Evolutionary conservation across 2,888 invertebrate genomes (phyloP).

Genomic region (Disparrhopalites patrizii): DNA sequence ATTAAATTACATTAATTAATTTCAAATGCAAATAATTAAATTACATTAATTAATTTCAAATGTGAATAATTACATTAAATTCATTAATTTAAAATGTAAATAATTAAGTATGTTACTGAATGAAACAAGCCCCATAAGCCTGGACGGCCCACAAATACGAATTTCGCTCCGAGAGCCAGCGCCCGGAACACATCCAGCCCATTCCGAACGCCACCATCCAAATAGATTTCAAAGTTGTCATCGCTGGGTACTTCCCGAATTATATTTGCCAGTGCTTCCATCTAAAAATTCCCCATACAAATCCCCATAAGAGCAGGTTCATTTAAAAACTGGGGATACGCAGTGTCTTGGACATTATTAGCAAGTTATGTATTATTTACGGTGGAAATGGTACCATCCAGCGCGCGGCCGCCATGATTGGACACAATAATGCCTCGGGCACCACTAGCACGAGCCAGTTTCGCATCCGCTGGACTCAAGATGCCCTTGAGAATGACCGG

Average conservation of each 20-base stretch:
- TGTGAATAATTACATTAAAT: too few relatives aligned
- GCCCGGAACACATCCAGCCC: slow-evolving; percentile 90
- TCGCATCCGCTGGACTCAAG: slow-evolving; percentile 79
- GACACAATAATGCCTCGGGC: slow-evolving; percentile 80
- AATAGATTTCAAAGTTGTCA: slow-evolving; percentile 65
- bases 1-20: too few relatives aligned
- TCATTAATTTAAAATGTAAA: too few relatives aligned
- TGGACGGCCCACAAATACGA: slow-evolving; percentile 57
- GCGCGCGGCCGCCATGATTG: slow-evolving; percentile 88
- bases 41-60: too few relatives aligned
- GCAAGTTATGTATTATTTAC: slow-evolving; percentile 54
- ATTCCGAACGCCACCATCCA: slow-evolving; percentile 80
- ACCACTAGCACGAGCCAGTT: slow-evolving; percentile 67
- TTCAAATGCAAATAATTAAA: too few relatives aligned
- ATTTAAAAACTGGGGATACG: too few relatives aligned
- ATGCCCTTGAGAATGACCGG: slow-evolving; percentile 85
- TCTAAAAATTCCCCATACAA: slow-evolving; percentile 54
- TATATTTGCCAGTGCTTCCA: slow-evolving; percentile 77
- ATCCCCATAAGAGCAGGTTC: too few relatives aligned
- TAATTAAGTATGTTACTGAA: too few relatives aligned
- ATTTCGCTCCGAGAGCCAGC: slow-evolving; percentile 80
- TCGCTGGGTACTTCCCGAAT: slow-evolving; percentile 57
- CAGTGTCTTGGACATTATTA: too few relatives aligned
- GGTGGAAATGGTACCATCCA: slow-evolving; percentile 78
- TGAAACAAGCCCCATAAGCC: slow-evolving; percentile 20